These are phyloP conservation scores for Coenonympha arcania DNA, from an alignment of 2,888 invertebrate species.

Conservation along the genomic window DNA sequence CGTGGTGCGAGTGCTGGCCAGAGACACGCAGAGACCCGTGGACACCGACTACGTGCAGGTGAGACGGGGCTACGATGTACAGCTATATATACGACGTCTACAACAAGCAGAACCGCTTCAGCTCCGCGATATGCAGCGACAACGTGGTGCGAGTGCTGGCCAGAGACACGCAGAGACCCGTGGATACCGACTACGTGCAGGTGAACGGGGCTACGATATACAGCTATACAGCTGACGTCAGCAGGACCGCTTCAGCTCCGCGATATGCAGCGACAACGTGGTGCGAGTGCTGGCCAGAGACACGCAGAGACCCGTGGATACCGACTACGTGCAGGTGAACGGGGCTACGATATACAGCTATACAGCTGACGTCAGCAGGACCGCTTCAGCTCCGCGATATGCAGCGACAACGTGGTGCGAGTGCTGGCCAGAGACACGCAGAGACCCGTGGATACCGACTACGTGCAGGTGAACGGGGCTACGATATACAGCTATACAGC, in stretches of 20 bases:
- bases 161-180: conserved; percentile 26
- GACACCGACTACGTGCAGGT: conserved; percentile 37
- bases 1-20: conserved; percentile 29
- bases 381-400: too few species aligned
- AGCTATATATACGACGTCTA: too few species aligned
- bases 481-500: neutral
- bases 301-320: conserved; percentile 25
- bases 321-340: conserved; percentile 35
- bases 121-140: conserved; percentile 16
- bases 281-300: conserved; percentile 33
- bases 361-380: too few species aligned
- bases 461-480: conserved; percentile 33
- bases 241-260: too few species aligned
- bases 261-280: conserved; percentile 17
- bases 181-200: conserved; percentile 32
- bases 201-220: conserved; percentile 29
- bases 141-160: conserved; percentile 29
- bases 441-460: conserved; percentile 26
- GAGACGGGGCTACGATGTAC: conserved; percentile 12
- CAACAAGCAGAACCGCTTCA: too few species aligned
- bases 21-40: conserved; percentile 27
- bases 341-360: neutral
- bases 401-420: conserved; percentile 22
- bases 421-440: conserved; percentile 32
- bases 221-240: too few species aligned